Base-by-base conservation (phyloP, 92 coral and sea anemone genomes). In the Blastomussa wellsi region DNA sequence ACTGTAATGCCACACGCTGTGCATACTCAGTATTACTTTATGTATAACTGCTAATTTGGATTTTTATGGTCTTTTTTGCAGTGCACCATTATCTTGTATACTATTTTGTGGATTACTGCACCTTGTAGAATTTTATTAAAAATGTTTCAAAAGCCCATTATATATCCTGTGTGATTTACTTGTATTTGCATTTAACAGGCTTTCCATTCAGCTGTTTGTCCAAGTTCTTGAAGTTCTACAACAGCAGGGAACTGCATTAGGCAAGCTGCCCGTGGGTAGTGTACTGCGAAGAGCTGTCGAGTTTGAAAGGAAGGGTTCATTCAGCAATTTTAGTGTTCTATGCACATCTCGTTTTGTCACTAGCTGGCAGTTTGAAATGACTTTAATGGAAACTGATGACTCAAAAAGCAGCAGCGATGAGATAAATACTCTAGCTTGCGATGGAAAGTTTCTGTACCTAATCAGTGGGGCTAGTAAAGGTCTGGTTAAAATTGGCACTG, bases 401-500 rank as follows among this genome's bases (percentile, higher is more conserved):
- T 67, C 83, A 20, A 19, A 79, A 29, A 70, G 76, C 74, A 82
- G 51, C n/a, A 79, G 80, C 26, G 87, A 86, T 6, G 90, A 84
- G 55, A 91, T 94, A 10, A 76, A 79, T 32, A 95, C 93, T 70
- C 73, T 96, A 73, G 88, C 94, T 59, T 91, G 90, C 81, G 95
- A 94, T 91, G 99, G 98, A 13, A 88, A 82, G 82, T 96, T 90
- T 85, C 87, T 96, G 76, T 96, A 94, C 79, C 82, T 91, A 17
- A 79, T 90, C 28, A 84, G 84, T 84, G 73, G 84, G 35, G 49
- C 80, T 70, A 91, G 90, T 44, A 89, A 93, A 74, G 94, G 98
- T 28, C 84, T 96, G 88, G 79, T 89, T 41, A 96, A 96, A 78
- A 65, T 96, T 80, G 99, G 99, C 20, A 92, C 95, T 87, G 99